Evolutionary conservation across 2,797 vertebrate genomes (phyloP), one percentile per base, ranked within the genome.

Genomic region (Myiotriccus ornatus): DNA sequence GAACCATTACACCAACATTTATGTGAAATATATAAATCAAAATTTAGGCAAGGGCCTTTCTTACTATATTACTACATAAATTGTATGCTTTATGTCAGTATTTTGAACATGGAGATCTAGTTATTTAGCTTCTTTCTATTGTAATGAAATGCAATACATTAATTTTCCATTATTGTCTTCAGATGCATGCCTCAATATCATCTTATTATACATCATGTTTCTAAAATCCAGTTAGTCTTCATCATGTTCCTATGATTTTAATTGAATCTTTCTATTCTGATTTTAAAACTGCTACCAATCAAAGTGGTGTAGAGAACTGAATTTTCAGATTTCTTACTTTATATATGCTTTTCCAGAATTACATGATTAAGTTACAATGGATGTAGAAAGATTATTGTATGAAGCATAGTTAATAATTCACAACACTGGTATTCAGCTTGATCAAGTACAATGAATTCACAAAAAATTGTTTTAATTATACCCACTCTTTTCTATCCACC

Each of bases 341-440:
- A 82, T 62, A 84, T 27, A 84, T 39, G 30, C 28, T 94, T 87
- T 93, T 75, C 57, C 84, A 59, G 59, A 93, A 91, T 89, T 93
- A 90, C 49, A 94, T 46, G 44, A 94, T 83, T 95, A 77, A 96
- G 93, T 91, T 69, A 95, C 57, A 93, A 71, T 14, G 77, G 44
- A 87, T 89, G 44, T 82, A 96, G 68, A 83, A 96, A 96, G 59
- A 79, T 77, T 84, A 91, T 46, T 79, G 73, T 59, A 83, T 82
- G 94, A 89, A 95, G 94, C 89, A 95, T 77, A 93, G 70, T 59
- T 79, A 86, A 79, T 78, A 83, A 91, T 50, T 93, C 93, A 97
- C 84, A 96, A 87, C 93, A 97, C 76, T 27, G 46, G 76, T 70
- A 91, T 94, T 71, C 52, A 91, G 76, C 69, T 78, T 4, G 41